These are phyloP conservation scores for Dasypogon diadema DNA, from an alignment of 2,888 invertebrate genomes.

Conservation along the genomic window DNA sequence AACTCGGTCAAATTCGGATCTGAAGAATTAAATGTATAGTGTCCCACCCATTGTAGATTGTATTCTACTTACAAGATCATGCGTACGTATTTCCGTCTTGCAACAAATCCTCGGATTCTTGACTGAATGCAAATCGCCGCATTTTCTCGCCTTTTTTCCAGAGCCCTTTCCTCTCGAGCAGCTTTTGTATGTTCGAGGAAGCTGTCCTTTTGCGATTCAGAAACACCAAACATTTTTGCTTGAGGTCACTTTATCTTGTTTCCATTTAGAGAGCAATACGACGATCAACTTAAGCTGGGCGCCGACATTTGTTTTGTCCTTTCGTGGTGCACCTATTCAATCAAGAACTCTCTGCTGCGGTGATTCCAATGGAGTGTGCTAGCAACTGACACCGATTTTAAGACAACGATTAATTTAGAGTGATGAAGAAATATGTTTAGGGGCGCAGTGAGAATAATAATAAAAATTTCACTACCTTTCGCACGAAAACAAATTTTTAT, in stretches of 20 bases:
- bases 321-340: no score
- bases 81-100: slow-evolving; percentile 74
- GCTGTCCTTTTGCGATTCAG: slow-evolving; percentile 75
- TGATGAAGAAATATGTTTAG: no score
- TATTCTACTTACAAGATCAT: slow-evolving; percentile 76
- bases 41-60: background rate
- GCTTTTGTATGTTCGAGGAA: slow-evolving; percentile 93
- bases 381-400: no score
- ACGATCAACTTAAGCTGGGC: background rate
- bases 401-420: background rate
- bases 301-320: slow-evolving; percentile 1
- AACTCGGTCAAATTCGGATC: background rate
- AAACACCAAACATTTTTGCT: slow-evolving; percentile 74
- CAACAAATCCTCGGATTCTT: slow-evolving; percentile 80
- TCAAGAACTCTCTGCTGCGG: no score
- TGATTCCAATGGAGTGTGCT: no score
- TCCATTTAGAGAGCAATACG: background rate
- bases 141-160: slow-evolving; percentile 83
- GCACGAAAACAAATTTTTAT: no score
- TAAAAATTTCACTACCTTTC: no score
- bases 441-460: no score
- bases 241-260: background rate
- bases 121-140: slow-evolving; percentile 83
- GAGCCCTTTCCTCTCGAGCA: slow-evolving; percentile 88
- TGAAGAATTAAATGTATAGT: background rate